These are phyloP conservation scores for Pollenia griseotomentosa DNA, from an alignment of 2,888 invertebrate genomes.

Conservation along the genomic window DNA sequence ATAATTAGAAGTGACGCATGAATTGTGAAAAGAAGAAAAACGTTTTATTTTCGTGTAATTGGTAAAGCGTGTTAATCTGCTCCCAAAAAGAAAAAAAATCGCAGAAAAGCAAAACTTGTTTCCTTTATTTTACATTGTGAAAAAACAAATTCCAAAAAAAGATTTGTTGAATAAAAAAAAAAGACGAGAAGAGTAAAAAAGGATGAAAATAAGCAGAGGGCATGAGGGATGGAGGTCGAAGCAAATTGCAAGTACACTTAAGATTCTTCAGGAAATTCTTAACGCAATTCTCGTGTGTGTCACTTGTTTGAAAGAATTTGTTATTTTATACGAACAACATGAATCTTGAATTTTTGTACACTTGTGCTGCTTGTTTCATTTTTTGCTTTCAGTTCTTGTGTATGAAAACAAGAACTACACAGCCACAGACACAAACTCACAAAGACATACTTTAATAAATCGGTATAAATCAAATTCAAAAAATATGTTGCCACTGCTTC, in stretches of 20 bases:
- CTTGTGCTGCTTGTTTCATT: slow-evolving; percentile 17
- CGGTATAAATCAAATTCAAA: slow-evolving; percentile 66
- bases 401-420: slow-evolving; percentile 8
- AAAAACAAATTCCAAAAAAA: slow-evolving; percentile 5
- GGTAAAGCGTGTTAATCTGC: slow-evolving; percentile 66
- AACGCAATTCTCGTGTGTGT: slow-evolving; percentile 56
- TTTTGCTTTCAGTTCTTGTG: neutral
- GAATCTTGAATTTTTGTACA: slow-evolving; percentile 43
- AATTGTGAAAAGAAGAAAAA: slow-evolving; percentile 29
- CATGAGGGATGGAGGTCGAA: neutral
- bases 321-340: slow-evolving; percentile 54
- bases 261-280: slow-evolving; percentile 54
- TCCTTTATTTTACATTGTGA: neutral
- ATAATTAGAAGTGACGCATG: slow-evolving; percentile 50
- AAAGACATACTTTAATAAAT: slow-evolving; percentile 37
- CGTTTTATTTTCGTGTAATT: slow-evolving; percentile 56
- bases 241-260: slow-evolving; percentile 55
- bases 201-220: neutral
- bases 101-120: neutral
- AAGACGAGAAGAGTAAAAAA: neutral
- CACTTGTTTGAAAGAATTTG: slow-evolving; percentile 57
- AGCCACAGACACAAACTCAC: slow-evolving; percentile 3
- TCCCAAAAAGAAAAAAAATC: slow-evolving; percentile 11
- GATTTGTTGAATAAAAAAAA: slow-evolving; percentile 15
- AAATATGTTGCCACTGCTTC: slow-evolving; percentile 60